These are phyloP conservation scores for Lamprotornis superbus DNA, from an alignment of 2,113 vertebrate species.

Conservation along the genomic window DNA sequence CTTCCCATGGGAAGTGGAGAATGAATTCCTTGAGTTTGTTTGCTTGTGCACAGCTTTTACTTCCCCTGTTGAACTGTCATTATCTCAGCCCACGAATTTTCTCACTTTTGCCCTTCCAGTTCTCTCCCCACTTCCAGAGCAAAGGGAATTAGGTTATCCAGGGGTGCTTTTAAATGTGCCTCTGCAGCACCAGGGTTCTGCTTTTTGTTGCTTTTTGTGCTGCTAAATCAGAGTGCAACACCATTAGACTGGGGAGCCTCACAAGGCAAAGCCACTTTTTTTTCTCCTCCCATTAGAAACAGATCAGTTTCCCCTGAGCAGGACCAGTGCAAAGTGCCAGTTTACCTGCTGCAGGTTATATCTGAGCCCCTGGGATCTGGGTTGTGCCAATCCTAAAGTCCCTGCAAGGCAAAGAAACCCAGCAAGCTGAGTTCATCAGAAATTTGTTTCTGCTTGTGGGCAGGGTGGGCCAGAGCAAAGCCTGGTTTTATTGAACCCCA, in stretches of 20 bases:
- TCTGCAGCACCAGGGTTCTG: not conserved
- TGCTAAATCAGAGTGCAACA: not conserved
- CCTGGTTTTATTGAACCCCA: not conserved
- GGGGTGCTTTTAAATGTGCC: not conserved
- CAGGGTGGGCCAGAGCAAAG: too few relatives aligned
- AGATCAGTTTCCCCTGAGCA: not conserved
- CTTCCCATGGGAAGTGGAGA: not conserved
- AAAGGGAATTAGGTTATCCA: not conserved
- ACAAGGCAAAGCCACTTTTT: not conserved
- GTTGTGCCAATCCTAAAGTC: not conserved
- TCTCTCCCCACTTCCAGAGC: not conserved
- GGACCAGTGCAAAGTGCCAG: not conserved
- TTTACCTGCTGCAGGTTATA: not conserved
- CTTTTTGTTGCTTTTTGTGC: not conserved
- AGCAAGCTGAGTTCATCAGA: not conserved
- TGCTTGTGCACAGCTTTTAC: not conserved
- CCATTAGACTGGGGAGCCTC: not conserved
- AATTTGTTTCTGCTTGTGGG: not conserved
- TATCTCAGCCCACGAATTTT: fast-evolving
- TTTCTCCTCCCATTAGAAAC: not conserved
- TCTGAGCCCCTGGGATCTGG: not conserved
- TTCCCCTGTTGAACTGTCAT: fast-evolving
- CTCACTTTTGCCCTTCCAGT: not conserved
- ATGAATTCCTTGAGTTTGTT: not conserved
- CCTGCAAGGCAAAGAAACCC: not conserved